Evolutionary conservation across 2,113 vertebrate genomes (phyloP).

Genomic region (Scomber japonicus): DNA sequence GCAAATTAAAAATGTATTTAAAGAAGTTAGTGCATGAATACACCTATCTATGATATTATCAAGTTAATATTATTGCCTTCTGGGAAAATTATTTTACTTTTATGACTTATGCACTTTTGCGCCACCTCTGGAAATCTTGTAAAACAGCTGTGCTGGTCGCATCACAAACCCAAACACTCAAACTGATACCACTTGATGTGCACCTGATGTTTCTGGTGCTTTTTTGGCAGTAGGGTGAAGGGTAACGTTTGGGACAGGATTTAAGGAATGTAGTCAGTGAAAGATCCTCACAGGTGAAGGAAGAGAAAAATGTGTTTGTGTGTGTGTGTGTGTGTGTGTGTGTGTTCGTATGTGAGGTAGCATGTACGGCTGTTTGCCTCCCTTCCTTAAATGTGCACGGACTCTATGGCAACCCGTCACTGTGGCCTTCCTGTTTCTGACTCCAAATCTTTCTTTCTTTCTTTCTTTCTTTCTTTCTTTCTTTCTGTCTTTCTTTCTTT

Average conservation of each 20-base stretch:
- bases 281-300: conserved; percentile 44
- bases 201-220: conserved; percentile 21
- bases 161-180: background rate
- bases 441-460: conserved; percentile 60
- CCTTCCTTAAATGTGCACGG: conserved; percentile 70
- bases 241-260: conserved; percentile 24
- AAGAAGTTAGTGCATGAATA: conserved; percentile 18
- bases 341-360: background rate
- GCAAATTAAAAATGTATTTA: conserved; percentile 10
- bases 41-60: background rate
- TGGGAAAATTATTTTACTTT: background rate
- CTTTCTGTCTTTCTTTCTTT: conserved; percentile 48
- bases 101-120: conserved; percentile 51
- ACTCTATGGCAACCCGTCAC: conserved; percentile 81
- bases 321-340: background rate
- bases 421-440: conserved; percentile 85
- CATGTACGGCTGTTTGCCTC: conserved; percentile 67
- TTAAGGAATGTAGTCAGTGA: conserved; percentile 53
- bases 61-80: conserved; percentile 9
- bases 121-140: conserved; percentile 8
- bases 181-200: conserved; percentile 7
- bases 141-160: conserved; percentile 30
- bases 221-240: conserved; percentile 19
- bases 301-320: background rate
- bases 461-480: conserved; percentile 37